Conservation (phyloP, 2,113 vertebrate species). For the Crotalus helleri region DNA sequence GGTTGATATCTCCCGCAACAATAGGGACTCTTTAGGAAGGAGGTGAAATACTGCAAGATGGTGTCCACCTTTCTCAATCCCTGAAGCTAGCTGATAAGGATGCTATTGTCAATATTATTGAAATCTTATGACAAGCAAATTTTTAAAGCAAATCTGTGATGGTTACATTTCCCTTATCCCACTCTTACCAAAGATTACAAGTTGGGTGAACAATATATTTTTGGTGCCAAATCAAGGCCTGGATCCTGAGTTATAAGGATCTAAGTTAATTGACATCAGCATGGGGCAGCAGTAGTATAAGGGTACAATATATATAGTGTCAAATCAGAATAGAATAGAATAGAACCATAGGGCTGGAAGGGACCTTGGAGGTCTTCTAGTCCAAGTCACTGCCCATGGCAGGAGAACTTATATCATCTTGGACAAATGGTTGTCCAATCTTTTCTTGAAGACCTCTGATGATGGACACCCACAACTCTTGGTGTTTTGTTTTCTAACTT, state of each 20-base stretch:
- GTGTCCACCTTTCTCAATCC: neutral
- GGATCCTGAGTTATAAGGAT: neutral
- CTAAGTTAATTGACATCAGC: neutral
- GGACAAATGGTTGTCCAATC: neutral
- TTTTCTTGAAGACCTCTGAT: neutral
- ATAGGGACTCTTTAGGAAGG: neutral
- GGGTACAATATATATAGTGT: neutral
- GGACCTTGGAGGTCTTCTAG: neutral
- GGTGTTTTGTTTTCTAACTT: neutral
- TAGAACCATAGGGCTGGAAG: neutral
- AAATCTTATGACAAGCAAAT: neutral
- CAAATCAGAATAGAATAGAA: neutral
- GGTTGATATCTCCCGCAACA: neutral
- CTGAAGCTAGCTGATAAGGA: neutral
- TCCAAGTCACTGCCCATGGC: neutral
- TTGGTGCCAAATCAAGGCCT: neutral
- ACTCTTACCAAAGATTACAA: neutral
- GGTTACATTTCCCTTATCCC: neutral
- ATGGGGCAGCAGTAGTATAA: neutral
- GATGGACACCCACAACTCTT: neutral
- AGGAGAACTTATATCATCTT: neutral
- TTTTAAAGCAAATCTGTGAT: neutral
- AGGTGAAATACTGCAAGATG: neutral
- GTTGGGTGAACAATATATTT: neutral
- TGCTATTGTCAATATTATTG: neutral